phyloP scores from a whole-genome alignment of 1,140 invertebrate genomes.

The Luehdorfia chinensis region DNA sequence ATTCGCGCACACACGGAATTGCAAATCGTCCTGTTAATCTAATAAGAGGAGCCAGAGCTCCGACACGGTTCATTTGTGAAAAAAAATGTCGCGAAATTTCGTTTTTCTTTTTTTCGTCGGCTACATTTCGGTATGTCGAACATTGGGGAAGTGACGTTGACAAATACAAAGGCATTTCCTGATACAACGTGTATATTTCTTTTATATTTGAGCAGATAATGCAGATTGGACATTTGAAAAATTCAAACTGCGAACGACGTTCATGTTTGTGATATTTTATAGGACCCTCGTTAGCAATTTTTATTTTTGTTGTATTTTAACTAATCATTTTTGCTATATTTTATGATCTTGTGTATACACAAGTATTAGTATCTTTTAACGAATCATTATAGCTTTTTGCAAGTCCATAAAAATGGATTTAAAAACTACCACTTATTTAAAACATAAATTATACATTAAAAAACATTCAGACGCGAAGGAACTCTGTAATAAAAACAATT shows the following conservation, averaged over 20 bases:
- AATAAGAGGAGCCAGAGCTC: conserved; percentile 55
- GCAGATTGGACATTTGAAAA: conserved; percentile 54
- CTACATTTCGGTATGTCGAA: conserved; percentile 20
- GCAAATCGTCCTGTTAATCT: conserved; percentile 73
- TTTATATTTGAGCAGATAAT: conserved; percentile 66
- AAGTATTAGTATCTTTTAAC: too few relatives aligned
- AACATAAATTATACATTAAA: too few relatives aligned
- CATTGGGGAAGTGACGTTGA: conserved; percentile 62
- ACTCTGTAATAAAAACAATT: too few relatives aligned
- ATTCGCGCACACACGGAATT: conserved; percentile 66
- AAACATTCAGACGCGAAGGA: too few relatives aligned
- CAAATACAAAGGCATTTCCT: conserved; percentile 70
- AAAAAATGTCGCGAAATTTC: conserved; percentile 55
- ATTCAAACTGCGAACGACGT: conserved; percentile 39
- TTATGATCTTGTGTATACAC: too few relatives aligned
- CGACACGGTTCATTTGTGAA: conserved; percentile 70
- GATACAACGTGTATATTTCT: conserved; percentile 45
- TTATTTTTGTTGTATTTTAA: conserved; percentile 15
- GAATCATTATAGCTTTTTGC: too few relatives aligned
- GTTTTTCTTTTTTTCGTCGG: conserved; percentile 45
- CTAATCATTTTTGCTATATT: too few relatives aligned
- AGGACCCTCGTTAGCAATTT: too few relatives aligned
- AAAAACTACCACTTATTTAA: too few relatives aligned
- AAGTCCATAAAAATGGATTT: too few relatives aligned
- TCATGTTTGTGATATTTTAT: conserved; percentile 26